phyloP scores from a whole-genome alignment of 2,888 invertebrate genomes.

The Mesopsocus fuscifrons region DNA sequence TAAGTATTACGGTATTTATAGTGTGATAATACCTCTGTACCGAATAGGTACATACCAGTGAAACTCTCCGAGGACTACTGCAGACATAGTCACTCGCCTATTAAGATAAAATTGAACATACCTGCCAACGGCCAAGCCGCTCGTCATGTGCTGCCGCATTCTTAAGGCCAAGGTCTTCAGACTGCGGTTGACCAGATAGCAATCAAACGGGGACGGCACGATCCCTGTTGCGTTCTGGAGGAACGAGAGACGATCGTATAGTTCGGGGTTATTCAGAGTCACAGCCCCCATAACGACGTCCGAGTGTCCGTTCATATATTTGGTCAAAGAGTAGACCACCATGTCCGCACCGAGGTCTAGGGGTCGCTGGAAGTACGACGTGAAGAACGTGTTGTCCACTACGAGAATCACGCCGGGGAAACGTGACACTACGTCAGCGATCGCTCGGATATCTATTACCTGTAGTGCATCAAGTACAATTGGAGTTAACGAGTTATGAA shows the following conservation, averaged over 20 bases:
- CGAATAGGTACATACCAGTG: too few relatives aligned
- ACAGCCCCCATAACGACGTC: slow-evolving; percentile 94
- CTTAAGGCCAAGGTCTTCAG: slow-evolving; percentile 81
- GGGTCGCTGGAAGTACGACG: slow-evolving; percentile 75
- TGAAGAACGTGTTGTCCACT: slow-evolving; percentile 88
- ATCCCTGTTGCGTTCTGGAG: slow-evolving; percentile 85
- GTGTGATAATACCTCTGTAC: too few relatives aligned
- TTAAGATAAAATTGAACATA: too few relatives aligned
- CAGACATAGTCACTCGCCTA: too few relatives aligned
- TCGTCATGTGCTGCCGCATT: slow-evolving; percentile 77
- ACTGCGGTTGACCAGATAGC: slow-evolving; percentile 80
- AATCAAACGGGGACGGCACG: slow-evolving; percentile 93
- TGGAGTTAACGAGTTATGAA: too few relatives aligned
- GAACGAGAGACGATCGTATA: slow-evolving; percentile 56
- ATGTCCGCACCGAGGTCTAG: slow-evolving; percentile 81
- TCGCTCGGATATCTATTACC: slow-evolving; percentile 61
- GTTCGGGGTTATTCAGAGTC: slow-evolving; percentile 47
- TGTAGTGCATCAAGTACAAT: too few relatives aligned
- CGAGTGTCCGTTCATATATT: slow-evolving; percentile 97
- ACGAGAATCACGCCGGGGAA: slow-evolving; percentile 41
- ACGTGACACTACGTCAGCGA: slow-evolving; percentile 38
- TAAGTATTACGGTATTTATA: too few relatives aligned
- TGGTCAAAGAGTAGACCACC: slow-evolving; percentile 80
- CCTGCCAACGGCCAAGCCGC: slow-evolving; percentile 51
- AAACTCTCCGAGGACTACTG: too few relatives aligned